Evolutionary conservation across 2,113 vertebrate species (phyloP).

Genomic region (Pangasianodon hypophthalmus): DNA sequence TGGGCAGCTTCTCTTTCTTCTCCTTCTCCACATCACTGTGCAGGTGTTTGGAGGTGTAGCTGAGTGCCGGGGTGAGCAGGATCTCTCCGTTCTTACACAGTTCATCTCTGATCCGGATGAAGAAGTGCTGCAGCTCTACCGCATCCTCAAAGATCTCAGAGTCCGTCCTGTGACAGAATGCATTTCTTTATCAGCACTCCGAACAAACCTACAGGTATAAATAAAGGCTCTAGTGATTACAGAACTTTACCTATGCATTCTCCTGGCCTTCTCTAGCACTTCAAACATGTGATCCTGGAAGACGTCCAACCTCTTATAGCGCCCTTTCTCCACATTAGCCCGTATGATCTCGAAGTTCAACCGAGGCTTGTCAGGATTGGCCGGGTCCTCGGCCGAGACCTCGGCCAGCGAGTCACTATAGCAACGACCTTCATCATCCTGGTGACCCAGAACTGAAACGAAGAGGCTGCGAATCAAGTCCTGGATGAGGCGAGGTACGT

Average conservation of each 20-base stretch:
- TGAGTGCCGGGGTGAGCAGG: conserved; percentile 93
- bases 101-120: conserved; percentile 95
- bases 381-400: conserved; percentile 87
- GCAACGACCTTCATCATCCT: conserved; percentile 97
- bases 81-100: conserved; percentile 99
- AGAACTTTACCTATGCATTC: conserved; percentile 87
- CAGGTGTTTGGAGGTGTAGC: conserved; percentile 95
- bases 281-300: conserved; percentile 99
- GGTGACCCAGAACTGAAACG: conserved; percentile 95
- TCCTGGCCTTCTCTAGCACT: conserved; percentile 92
- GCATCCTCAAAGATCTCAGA: conserved; percentile 98
- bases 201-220: neutral
- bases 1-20: conserved; percentile 95
- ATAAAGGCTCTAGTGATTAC: neutral
- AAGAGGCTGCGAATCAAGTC: conserved; percentile 97
- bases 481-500: conserved; percentile 92
- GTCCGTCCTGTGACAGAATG: conserved; percentile 82
- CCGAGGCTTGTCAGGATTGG: conserved; percentile 81
- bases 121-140: conserved; percentile 97
- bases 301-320: conserved; percentile 90
- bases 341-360: conserved; percentile 96
- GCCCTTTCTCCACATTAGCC: conserved; percentile 88
- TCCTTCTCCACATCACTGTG: conserved; percentile 97
- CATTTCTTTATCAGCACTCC: neutral
- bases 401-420: conserved; percentile 98